Evolutionary conservation across 2,888 invertebrate species (phyloP).

Genomic region (Lycia hirtaria): DNA sequence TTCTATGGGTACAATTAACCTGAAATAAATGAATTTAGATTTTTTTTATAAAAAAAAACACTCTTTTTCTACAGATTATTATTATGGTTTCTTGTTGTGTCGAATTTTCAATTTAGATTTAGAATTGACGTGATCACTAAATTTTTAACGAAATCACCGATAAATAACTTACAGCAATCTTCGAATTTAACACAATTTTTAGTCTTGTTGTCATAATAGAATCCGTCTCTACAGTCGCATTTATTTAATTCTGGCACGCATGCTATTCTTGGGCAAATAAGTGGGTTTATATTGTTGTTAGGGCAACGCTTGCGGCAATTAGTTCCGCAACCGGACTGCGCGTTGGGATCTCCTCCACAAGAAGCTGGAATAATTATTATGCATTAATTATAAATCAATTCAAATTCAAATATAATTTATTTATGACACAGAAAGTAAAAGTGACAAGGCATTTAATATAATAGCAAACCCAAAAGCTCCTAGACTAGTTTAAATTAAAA

Average conservation of each 20-base stretch:
- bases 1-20: no score
- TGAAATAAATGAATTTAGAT: no score
- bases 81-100: no score
- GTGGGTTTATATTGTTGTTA: slow-evolving; percentile 24
- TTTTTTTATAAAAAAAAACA: no score
- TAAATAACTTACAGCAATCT: slow-evolving; percentile 44
- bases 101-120: no score
- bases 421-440: not conserved
- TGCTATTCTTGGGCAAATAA: slow-evolving; percentile 28
- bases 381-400: not conserved
- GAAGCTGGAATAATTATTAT: slow-evolving; percentile 12
- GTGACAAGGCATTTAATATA: no score
- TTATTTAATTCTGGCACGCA: slow-evolving; percentile 37
- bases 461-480: no score
- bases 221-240: slow-evolving; percentile 49
- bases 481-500: no score
- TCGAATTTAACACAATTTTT: slow-evolving; percentile 43
- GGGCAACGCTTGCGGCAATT: slow-evolving; percentile 46
- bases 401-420: not conserved
- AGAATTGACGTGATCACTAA: not conserved
- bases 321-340: slow-evolving; percentile 35
- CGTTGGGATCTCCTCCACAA: slow-evolving; percentile 31
- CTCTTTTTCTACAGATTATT: no score
- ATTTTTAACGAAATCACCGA: not conserved
- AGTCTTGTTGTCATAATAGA: slow-evolving; percentile 35